These are phyloP conservation scores for Pinna nobilis DNA, from an alignment of 1,140 invertebrate genomes.

Conservation along the genomic window DNA sequence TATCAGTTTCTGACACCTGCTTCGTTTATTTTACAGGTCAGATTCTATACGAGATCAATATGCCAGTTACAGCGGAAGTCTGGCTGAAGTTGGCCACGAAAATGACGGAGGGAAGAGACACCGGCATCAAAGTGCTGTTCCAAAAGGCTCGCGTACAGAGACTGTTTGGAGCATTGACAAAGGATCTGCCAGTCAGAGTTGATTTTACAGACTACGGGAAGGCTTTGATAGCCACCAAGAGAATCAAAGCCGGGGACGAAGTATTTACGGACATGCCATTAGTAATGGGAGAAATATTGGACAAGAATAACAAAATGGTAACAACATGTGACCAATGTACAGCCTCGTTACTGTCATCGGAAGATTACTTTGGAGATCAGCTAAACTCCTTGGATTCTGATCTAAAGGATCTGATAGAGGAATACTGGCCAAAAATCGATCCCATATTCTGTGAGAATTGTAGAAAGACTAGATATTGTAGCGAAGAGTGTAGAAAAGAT, in stretches of 20 bases:
- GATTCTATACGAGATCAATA: slow-evolving; percentile 53
- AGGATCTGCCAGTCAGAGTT: slow-evolving; percentile 57
- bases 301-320: slow-evolving; percentile 13
- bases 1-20: no score
- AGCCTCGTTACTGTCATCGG: slow-evolving; percentile 52
- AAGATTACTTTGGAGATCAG: slow-evolving; percentile 59
- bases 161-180: slow-evolving; percentile 63
- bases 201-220: slow-evolving; percentile 64
- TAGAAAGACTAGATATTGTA: slow-evolving; percentile 61
- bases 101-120: slow-evolving; percentile 44
- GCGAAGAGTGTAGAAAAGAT: slow-evolving; percentile 50
- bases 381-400: slow-evolving; percentile 32
- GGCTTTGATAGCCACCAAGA: slow-evolving; percentile 56
- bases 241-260: slow-evolving; percentile 49
- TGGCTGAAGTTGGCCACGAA: slow-evolving; percentile 64
- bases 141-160: slow-evolving; percentile 64
- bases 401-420: slow-evolving; percentile 45
- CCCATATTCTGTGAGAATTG: slow-evolving; percentile 54
- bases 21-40: slow-evolving; percentile 58
- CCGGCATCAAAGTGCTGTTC: slow-evolving; percentile 60
- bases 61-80: slow-evolving; percentile 67
- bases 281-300: slow-evolving; percentile 44
- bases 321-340: slow-evolving; percentile 63
- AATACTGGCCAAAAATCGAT: slow-evolving; percentile 58
- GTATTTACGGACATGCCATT: slow-evolving; percentile 60